phyloP scores from a whole-genome alignment of 30 jellyfish, hydroid and myxozoan genomes.

The Clytia hemisphaerica region DNA sequence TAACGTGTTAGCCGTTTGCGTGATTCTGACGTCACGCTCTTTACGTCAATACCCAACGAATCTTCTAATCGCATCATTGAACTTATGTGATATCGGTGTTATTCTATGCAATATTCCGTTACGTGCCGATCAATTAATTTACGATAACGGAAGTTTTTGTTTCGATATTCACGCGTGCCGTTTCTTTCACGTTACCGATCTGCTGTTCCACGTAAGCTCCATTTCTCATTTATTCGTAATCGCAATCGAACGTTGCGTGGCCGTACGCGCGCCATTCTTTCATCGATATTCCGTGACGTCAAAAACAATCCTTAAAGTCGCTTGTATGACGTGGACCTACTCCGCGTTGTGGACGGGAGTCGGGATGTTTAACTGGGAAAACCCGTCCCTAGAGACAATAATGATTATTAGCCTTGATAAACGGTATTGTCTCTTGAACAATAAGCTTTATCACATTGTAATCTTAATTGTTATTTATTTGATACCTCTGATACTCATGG shows the following conservation, averaged over 20 bases:
- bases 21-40: constrained; percentile 7
- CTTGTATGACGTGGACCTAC: too few species aligned
- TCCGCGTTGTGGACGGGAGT: constrained; percentile 53
- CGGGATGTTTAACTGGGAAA: constrained; percentile 53
- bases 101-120: background rate
- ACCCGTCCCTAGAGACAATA: constrained; percentile 18
- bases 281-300: constrained; percentile 8
- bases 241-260: constrained; percentile 27
- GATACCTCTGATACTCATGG: constrained; percentile 33
- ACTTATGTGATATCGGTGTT: constrained; percentile 20
- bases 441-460: constrained; percentile 10
- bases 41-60: constrained; percentile 4
- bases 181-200: background rate
- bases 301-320: too few species aligned
- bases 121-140: constrained; percentile 7
- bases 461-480: constrained; percentile 22
- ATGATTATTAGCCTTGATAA: background rate
- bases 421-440: constrained; percentile 11
- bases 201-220: constrained; percentile 12
- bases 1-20: background rate
- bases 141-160: constrained; percentile 24
- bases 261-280: constrained; percentile 11
- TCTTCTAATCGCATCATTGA: constrained; percentile 17
- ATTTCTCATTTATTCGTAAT: constrained; percentile 13
- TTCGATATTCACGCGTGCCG: background rate